These are phyloP conservation scores for Plutella xylostella DNA, from an alignment of 2,888 invertebrate genomes.

Conservation along the genomic window DNA sequence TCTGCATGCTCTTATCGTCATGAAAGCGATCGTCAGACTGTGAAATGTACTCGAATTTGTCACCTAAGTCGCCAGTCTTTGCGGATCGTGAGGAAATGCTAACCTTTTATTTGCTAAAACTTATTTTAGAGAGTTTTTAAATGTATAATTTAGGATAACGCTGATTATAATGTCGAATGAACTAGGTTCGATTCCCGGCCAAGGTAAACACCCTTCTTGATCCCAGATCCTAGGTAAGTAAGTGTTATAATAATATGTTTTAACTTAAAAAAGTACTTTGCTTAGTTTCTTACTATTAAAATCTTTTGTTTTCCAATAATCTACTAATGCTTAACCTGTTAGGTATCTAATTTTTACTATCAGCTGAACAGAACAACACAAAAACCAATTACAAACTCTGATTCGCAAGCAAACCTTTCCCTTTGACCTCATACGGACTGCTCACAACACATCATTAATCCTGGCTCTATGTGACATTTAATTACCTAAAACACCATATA, in stretches of 20 bases:
- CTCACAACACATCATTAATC: conserved; percentile 68
- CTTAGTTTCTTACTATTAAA: not conserved
- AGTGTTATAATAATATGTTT: too few species aligned
- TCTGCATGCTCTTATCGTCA: conserved; percentile 35
- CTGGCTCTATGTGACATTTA: conserved; percentile 69
- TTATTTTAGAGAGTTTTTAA: not conserved
- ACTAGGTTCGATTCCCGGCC: not conserved
- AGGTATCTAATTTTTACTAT: not conserved
- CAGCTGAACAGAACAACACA: not conserved
- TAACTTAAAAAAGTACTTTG: not conserved
- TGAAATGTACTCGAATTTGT: conserved; percentile 54
- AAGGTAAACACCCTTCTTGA: too few species aligned
- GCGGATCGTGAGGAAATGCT: too few species aligned
- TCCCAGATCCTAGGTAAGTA: not conserved
- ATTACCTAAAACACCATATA: conserved; percentile 70
- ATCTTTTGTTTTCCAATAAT: not conserved
- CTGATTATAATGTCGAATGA: not conserved
- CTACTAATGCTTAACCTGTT: not conserved
- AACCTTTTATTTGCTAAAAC: not conserved
- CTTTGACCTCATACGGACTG: too few species aligned
- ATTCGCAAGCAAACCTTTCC: too few species aligned
- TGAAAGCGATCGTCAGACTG: conserved; percentile 53
- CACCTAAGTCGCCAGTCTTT: conserved; percentile 30
- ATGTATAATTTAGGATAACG: not conserved
- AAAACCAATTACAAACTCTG: conserved; percentile 23